Conservation (phyloP, 2,888 invertebrate species). For the Oxycera nigricornis region DNA sequence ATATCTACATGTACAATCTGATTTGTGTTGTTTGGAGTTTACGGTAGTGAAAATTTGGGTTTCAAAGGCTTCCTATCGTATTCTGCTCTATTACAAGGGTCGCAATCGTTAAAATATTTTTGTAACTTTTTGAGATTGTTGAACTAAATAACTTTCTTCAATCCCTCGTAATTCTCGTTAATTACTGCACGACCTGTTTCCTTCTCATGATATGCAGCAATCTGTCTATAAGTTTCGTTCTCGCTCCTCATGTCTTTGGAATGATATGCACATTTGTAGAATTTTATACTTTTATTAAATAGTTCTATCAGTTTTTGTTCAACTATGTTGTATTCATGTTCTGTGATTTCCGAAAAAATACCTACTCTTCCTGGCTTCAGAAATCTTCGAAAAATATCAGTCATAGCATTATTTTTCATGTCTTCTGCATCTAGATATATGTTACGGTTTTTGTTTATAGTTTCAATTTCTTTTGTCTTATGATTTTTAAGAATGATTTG, state of each 20-base stretch:
- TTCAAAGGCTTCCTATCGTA: too few species aligned
- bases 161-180: conserved; percentile 4
- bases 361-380: conserved; percentile 17
- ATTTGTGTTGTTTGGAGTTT: too few species aligned
- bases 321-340: conserved; percentile 34
- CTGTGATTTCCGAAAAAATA: conserved; percentile 38
- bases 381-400: conserved; percentile 30
- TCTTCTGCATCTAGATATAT: conserved; percentile 37
- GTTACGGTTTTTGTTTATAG: conserved; percentile 31
- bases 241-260: conserved; percentile 42
- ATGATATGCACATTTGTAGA: conserved; percentile 45
- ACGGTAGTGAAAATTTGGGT: too few species aligned
- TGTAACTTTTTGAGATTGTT: neutral
- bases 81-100: too few species aligned
- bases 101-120: conserved; percentile 6
- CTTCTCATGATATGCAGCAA: conserved; percentile 23
- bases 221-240: conserved; percentile 43
- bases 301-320: conserved; percentile 7
- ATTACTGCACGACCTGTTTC: conserved; percentile 15
- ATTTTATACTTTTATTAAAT: conserved; percentile 10
- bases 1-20: too few species aligned
- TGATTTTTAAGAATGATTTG: conserved; percentile 44
- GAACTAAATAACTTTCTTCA: too few species aligned
- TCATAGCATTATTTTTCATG: conserved; percentile 11
- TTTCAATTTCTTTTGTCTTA: conserved; percentile 41